Evolutionary conservation across 2,797 vertebrate species (phyloP).

Genomic region (Rallus crepitans): DNA sequence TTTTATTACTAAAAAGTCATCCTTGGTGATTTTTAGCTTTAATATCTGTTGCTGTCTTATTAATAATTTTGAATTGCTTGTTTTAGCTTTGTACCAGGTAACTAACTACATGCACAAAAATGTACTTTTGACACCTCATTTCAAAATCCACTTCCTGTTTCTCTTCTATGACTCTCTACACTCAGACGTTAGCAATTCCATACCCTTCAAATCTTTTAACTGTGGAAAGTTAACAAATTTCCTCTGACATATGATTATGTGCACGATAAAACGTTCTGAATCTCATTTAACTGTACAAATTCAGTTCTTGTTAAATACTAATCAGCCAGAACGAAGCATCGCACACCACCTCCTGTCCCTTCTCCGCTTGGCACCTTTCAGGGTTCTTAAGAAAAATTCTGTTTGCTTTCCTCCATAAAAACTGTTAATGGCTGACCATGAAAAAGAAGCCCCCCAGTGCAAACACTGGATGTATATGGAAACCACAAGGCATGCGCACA

Average conservation of each 20-base stretch:
- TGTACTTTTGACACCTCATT: neutral
- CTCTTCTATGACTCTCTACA: neutral
- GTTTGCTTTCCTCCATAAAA: neutral
- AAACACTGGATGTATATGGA: neutral
- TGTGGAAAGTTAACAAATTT: constrained; percentile 23
- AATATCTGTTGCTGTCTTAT: neutral
- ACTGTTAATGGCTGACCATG: neutral
- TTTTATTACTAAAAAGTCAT: constrained; percentile 14
- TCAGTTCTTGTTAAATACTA: constrained; percentile 21
- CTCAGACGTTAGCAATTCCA: neutral
- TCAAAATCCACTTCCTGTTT: neutral
- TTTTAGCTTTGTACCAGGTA: neutral
- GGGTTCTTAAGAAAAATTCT: neutral
- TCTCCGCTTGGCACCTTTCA: neutral
- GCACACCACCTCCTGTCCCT: neutral
- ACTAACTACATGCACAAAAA: neutral
- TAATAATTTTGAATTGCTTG: neutral
- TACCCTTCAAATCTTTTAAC: neutral
- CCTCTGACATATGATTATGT: neutral
- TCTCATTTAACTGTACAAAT: constrained; percentile 27
- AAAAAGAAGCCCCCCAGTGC: neutral
- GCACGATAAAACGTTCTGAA: neutral
- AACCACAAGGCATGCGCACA: neutral
- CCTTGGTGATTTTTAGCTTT: constrained; percentile 17
- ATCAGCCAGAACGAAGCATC: constrained; percentile 22